These are phyloP conservation scores for Athalia rosae DNA, from an alignment of 2,888 invertebrate genomes.

Conservation along the genomic window DNA sequence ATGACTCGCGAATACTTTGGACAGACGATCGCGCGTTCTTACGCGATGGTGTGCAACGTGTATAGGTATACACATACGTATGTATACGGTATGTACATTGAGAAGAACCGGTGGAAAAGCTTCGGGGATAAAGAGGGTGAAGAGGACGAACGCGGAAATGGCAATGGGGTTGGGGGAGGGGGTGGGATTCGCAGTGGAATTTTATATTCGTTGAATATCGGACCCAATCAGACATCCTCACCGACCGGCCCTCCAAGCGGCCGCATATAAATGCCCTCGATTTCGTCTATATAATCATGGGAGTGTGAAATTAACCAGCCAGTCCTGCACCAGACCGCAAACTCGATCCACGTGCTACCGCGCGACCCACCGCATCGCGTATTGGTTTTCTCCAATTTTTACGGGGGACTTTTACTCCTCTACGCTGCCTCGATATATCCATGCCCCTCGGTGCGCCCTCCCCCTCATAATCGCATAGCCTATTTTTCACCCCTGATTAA, in stretches of 20 bases:
- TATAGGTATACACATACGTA: constrained; percentile 48
- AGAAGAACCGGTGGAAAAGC: not conserved
- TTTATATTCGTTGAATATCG: constrained; percentile 59
- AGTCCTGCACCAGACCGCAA: constrained; percentile 68
- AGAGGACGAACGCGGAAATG: too few species aligned
- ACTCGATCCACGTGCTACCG: constrained; percentile 53
- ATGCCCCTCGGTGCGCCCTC: not conserved
- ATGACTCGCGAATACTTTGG: constrained; percentile 33
- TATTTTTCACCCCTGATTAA: too few species aligned
- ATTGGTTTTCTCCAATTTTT: constrained; percentile 43
- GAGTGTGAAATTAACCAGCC: constrained; percentile 71
- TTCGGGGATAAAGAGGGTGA: not conserved
- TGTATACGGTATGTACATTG: constrained; percentile 20
- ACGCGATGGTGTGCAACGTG: not conserved
- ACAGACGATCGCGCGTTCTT: not conserved
- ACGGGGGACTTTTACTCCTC: constrained; percentile 20
- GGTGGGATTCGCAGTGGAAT: constrained; percentile 47
- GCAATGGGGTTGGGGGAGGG: constrained; percentile 34
- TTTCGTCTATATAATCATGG: constrained; percentile 71
- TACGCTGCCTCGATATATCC: constrained; percentile 14
- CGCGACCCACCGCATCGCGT: constrained; percentile 34
- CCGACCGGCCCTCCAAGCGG: constrained; percentile 50
- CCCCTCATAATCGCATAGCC: too few species aligned
- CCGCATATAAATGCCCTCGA: constrained; percentile 69
- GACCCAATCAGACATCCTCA: constrained; percentile 62